phyloP scores from a whole-genome alignment of 2,797 vertebrate genomes.

The Phylloscopus collybita region DNA sequence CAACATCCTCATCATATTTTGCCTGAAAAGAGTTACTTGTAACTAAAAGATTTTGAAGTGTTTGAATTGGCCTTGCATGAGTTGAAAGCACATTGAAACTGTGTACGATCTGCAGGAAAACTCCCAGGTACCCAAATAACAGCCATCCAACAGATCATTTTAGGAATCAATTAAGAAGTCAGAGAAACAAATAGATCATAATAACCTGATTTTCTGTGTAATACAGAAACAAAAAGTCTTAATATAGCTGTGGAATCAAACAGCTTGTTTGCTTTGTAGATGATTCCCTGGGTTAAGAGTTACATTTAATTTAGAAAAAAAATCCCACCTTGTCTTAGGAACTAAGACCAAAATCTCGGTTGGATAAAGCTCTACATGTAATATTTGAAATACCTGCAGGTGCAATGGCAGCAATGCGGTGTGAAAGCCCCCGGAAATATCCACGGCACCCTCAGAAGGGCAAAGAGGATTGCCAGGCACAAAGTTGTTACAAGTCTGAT shows the following conservation, averaged over 20 bases:
- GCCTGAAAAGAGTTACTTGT: neutral
- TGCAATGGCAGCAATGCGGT: fast-evolving
- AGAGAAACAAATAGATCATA: neutral
- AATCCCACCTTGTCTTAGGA: neutral
- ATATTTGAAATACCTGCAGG: neutral
- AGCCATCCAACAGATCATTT: neutral
- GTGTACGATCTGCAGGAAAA: neutral
- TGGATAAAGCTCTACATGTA: neutral
- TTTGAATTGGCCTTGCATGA: neutral
- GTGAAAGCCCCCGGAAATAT: fast-evolving
- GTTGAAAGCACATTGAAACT: neutral
- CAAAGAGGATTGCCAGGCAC: neutral
- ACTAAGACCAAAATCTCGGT: neutral
- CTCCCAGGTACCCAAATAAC: neutral
- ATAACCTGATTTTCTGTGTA: neutral
- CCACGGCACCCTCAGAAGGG: fast-evolving
- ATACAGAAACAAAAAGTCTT: neutral
- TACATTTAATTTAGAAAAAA: neutral
- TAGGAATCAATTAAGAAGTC: neutral
- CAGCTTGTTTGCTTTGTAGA: neutral
- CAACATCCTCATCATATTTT: neutral
- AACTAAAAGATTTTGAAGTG: neutral
- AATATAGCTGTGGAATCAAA: neutral
- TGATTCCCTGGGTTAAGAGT: neutral
- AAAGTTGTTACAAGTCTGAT: fast-evolving